Evolutionary conservation across 2,797 vertebrate genomes (phyloP).

Genomic region (Bradypodion pumilum): DNA sequence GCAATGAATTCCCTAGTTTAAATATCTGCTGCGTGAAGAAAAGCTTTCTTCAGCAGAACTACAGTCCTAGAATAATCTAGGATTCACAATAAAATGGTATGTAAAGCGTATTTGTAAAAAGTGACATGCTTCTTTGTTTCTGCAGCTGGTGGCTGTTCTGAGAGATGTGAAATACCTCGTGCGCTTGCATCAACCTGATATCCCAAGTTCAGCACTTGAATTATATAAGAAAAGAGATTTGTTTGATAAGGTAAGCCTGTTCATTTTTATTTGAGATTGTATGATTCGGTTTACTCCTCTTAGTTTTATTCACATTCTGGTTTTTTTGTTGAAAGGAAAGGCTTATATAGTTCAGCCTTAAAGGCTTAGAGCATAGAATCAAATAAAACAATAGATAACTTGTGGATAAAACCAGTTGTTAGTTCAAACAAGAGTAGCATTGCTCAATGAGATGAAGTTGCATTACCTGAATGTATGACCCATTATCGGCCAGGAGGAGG

Average conservation of each 20-base stretch:
- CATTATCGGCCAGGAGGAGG: too few relatives aligned
- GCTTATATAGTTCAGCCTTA: not conserved
- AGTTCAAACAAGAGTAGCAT: not conserved
- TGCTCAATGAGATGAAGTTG: too few relatives aligned
- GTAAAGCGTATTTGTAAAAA: constrained; percentile 6
- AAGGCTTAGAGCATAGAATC: not conserved
- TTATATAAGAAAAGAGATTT: constrained; percentile 79
- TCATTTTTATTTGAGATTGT: not conserved
- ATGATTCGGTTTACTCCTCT: not conserved
- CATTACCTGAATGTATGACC: too few relatives aligned
- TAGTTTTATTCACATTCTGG: not conserved
- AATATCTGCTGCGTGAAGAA: not conserved
- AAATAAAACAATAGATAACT: not conserved
- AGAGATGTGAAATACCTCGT: constrained; percentile 86
- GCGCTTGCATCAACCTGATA: constrained; percentile 71
- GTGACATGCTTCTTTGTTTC: constrained; percentile 21
- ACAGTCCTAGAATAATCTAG: not conserved
- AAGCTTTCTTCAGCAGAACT: not conserved
- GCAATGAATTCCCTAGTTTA: not conserved
- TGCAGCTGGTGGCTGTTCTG: constrained; percentile 78
- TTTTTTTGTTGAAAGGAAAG: not conserved
- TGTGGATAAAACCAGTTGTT: too few relatives aligned
- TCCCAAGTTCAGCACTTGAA: constrained; percentile 78
- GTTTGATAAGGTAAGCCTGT: constrained; percentile 79
- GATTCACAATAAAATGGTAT: not conserved